Evolutionary conservation across 2,113 vertebrate species (phyloP).

Genomic region (Microtus montanus): DNA sequence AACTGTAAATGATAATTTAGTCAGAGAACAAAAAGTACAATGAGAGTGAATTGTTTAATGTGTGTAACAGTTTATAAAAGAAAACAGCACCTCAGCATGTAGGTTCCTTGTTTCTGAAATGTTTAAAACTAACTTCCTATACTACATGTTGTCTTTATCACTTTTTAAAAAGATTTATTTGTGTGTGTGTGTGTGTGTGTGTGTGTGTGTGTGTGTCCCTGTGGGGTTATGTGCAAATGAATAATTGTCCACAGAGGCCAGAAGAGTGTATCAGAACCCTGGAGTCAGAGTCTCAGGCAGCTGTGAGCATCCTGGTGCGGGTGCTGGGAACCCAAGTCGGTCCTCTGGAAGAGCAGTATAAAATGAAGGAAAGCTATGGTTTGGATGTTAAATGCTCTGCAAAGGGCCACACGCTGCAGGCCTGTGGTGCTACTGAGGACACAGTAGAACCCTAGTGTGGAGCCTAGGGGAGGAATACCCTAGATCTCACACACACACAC

Average conservation of each 20-base stretch:
- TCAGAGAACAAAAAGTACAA: slow-evolving; percentile 10
- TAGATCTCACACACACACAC: background rate
- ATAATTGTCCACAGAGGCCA: background rate
- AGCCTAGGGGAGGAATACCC: background rate
- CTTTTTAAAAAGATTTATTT: background rate
- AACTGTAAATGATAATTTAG: slow-evolving; percentile 27
- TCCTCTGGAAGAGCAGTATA: background rate
- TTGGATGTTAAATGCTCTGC: background rate
- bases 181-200: background rate
- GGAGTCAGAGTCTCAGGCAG: background rate
- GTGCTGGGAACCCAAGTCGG: background rate
- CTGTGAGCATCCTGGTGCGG: background rate
- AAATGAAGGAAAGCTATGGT: background rate
- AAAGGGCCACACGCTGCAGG: background rate
- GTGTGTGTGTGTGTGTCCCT: background rate
- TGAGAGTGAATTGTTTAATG: background rate
- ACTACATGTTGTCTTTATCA: background rate
- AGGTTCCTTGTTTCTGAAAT: background rate
- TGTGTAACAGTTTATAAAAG: background rate
- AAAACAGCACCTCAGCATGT: background rate
- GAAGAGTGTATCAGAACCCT: background rate
- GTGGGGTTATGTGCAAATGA: background rate
- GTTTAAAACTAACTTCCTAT: slow-evolving; percentile 39
- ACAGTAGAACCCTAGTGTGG: background rate
- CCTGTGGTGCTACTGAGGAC: background rate